These are phyloP conservation scores for Neodiprion lecontei DNA, from an alignment of 1,140 invertebrate genomes.

Conservation along the genomic window DNA sequence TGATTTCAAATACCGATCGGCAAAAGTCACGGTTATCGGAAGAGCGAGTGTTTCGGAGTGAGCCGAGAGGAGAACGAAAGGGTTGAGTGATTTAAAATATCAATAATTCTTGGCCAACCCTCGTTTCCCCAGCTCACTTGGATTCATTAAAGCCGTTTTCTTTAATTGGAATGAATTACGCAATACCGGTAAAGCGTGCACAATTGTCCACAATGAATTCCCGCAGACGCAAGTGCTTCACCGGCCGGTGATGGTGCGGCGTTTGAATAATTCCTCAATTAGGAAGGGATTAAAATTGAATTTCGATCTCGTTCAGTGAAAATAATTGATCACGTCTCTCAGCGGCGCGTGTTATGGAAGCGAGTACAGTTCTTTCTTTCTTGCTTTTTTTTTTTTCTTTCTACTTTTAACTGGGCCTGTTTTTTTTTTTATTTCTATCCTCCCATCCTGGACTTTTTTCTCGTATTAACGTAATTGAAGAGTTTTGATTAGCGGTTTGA, in stretches of 20 bases:
- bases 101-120: too few relatives aligned
- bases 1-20: too few relatives aligned
- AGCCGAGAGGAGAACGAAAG: neutral
- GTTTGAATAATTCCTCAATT: conserved; percentile 37
- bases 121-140: too few relatives aligned
- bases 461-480: too few relatives aligned
- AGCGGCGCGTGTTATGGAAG: too few relatives aligned
- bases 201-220: conserved; percentile 21
- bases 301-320: conserved; percentile 4
- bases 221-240: conserved; percentile 14
- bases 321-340: neutral
- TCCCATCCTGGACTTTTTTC: too few relatives aligned
- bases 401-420: neutral
- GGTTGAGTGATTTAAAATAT: neutral
- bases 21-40: neutral
- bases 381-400: neutral
- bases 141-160: too few relatives aligned
- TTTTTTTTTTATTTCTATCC: too few relatives aligned
- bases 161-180: conserved; percentile 31
- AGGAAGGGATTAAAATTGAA: conserved; percentile 31
- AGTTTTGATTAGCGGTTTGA: neutral
- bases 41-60: conserved; percentile 8
- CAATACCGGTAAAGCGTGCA: conserved; percentile 18
- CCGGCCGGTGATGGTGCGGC: neutral
- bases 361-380: neutral